Percentiles rank a stretch among this genome's conserved stretches.
These are phyloP conservation scores for Erpobdella octoculata DNA, from an alignment of 2,888 invertebrate species.

Conservation along the genomic window DNA sequence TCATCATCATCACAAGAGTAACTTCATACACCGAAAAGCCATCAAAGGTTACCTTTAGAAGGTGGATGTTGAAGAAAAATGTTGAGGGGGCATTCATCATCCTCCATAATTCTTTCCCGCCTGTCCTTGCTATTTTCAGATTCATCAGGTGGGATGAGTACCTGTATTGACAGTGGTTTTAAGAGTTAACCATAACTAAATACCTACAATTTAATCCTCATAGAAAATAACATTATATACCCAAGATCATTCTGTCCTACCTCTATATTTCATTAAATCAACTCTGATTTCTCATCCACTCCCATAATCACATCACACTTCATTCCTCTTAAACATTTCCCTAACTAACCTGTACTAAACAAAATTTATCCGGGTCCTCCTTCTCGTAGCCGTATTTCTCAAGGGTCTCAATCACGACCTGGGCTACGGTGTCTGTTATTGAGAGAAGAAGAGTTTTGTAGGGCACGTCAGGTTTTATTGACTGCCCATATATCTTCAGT, in stretches of 20 bases:
- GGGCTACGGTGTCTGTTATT: slow-evolving; percentile 76
- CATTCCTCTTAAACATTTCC: neutral
- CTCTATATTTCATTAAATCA: no score
- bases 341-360: slow-evolving; percentile 77
- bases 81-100: slow-evolving; percentile 91
- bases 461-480: slow-evolving; percentile 88
- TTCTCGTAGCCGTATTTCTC: slow-evolving; percentile 89
- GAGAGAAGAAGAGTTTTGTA: slow-evolving; percentile 93
- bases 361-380: slow-evolving; percentile 81
- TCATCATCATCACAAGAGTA: neutral
- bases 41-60: slow-evolving; percentile 41
- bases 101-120: slow-evolving; percentile 67
- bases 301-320: neutral
- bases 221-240: no score
- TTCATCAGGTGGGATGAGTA: slow-evolving; percentile 29
- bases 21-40: no score
- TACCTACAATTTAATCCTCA: no score
- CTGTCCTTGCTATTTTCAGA: slow-evolving; percentile 18
- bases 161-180: slow-evolving; percentile 19
- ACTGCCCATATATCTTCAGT: slow-evolving; percentile 81
- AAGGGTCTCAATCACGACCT: slow-evolving; percentile 88
- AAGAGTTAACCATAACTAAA: no score
- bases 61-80: slow-evolving; percentile 57
- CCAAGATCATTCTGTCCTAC: no score
- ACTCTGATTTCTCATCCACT: neutral